Conservation (phyloP, 2,113 vertebrate species). For the Pelusios castaneus region DNA sequence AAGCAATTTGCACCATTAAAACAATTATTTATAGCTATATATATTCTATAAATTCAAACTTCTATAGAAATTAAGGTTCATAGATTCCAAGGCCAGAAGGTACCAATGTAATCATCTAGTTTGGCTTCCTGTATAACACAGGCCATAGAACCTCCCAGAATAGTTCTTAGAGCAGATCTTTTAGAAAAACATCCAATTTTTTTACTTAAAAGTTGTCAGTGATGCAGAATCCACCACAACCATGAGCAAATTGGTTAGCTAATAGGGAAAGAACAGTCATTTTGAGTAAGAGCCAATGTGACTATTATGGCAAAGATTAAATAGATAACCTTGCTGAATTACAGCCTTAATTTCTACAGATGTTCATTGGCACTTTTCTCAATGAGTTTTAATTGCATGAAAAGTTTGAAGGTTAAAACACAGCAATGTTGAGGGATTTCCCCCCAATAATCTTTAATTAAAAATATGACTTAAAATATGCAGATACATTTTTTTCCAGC, state of each 20-base stretch:
- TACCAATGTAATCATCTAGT: no score
- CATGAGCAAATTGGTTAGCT: neutral
- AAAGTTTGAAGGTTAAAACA: neutral
- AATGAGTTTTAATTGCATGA: neutral
- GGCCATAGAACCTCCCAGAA: no score
- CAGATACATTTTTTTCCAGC: slow-evolving; percentile 9
- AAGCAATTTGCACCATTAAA: neutral
- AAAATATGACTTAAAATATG: no score
- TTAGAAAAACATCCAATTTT: no score
- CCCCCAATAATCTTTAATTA: no score
- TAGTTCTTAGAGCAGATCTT: no score
- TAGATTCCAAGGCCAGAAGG: no score
- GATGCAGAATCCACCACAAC: no score
- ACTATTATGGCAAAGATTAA: neutral
- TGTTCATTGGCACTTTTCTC: neutral
- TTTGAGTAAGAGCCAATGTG: neutral
- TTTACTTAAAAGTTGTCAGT: no score
- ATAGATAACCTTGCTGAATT: slow-evolving; percentile 48
- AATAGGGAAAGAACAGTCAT: slow-evolving; percentile 34
- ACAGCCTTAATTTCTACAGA: neutral
- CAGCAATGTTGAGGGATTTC: neutral
- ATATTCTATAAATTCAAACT: neutral
- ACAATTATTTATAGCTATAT: neutral
- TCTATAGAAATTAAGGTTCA: slow-evolving; percentile 2
- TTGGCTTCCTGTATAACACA: no score